Base-by-base conservation (phyloP, 2,113 vertebrate genomes). In the Oreochromis aureus region DNA sequence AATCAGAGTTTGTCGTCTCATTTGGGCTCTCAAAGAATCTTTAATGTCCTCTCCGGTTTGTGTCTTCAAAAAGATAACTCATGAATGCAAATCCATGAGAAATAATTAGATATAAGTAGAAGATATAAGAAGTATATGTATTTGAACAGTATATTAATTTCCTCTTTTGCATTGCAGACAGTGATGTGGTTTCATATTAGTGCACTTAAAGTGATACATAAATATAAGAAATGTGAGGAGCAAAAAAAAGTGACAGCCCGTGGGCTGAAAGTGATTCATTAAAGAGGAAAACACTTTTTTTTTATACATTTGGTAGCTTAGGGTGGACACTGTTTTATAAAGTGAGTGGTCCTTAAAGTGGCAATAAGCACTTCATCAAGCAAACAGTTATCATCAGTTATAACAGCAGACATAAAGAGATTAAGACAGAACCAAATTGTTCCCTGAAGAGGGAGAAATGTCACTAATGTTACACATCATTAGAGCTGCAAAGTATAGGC, bases 401-500 rank as follows among this genome's bases (percentile, higher is more conserved):
- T 73, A 66, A 66, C 55, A 88, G 61, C 83, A 80, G 32, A 78
- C 86, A 92, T 85, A 46, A 78, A 86, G 84, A 89, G 79, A 86
- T 85, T 55, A 91, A 85, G 83, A 83, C 44, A 44, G 34, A 86
- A 61, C 27, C 15, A 54, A 51, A 61, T 76, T 53, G 73, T 73
- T 80, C 24, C 84, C 48, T 63, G 48, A 36, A 80, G 81, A 86
- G 78, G 53, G 46, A 91, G 82, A 86, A 89, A 87, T 81, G 87
- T 86, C 85, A 86, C 27, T 84, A 73, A 82, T 82, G 66, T 80
- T 89, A 61, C 86, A 79, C 86, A 85, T 88, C 87, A 91, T 86
- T 79, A 88, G 78, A 78, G 59, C 79, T 87, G 79, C 80, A 87
- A 80, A 85, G 73, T 83, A 78, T 81, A n/a, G 61, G 80, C 78